These are phyloP conservation scores for Chironomus tepperi DNA, from an alignment of 1,140 invertebrate genomes.

Conservation along the genomic window DNA sequence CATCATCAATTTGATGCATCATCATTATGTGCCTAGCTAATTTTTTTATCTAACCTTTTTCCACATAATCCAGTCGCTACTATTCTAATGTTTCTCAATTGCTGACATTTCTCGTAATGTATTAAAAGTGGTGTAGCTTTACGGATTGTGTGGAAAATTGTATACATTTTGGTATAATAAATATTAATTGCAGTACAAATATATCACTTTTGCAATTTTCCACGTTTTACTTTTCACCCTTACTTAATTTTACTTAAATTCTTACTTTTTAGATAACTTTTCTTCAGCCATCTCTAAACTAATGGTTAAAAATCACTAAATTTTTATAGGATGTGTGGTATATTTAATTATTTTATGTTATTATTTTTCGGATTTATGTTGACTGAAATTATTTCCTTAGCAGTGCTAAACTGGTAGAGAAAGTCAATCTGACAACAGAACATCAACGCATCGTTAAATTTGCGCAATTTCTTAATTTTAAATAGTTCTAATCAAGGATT, in stretches of 20 bases:
- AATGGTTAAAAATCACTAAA: too few relatives aligned
- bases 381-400: too few relatives aligned
- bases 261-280: constrained; percentile 29
- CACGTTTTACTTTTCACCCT: neutral
- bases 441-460: too few relatives aligned
- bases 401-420: too few relatives aligned
- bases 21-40: neutral
- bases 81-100: neutral
- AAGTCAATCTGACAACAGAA: too few relatives aligned
- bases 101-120: constrained; percentile 25
- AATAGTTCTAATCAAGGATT: too few relatives aligned
- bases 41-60: constrained; percentile 24
- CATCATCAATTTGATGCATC: neutral
- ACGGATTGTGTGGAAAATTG: neutral
- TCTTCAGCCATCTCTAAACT: constrained; percentile 24
- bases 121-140: constrained; percentile 23
- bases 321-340: too few relatives aligned
- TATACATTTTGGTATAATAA: constrained; percentile 28
- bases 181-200: neutral
- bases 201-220: neutral
- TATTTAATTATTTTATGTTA: too few relatives aligned
- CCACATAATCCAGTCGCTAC: constrained; percentile 24
- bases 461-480: too few relatives aligned
- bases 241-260: neutral
- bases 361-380: too few relatives aligned